Base-by-base conservation (phyloP, 2,888 invertebrate genomes). In the Nemapogon koenigi region DNA sequence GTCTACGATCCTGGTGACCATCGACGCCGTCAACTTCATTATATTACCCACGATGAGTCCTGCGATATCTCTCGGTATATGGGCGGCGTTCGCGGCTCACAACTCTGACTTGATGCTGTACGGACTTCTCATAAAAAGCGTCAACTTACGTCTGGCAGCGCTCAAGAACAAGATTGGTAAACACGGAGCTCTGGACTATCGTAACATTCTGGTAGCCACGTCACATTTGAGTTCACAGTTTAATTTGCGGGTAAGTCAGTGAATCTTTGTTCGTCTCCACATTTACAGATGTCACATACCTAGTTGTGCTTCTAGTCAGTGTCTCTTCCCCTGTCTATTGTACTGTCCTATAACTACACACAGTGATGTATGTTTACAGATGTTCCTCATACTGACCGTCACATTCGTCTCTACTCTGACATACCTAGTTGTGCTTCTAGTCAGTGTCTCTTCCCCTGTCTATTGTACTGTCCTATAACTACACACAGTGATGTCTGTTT, bases 31-130 rank as follows among this genome's bases (percentile, higher is more conserved):
- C 8, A 16, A 16, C 10, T n/a, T 31, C n/a, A 3, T n/a, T 3
- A 4, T 2, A 3, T 2, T 16, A 10, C 31, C 31, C 2, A 11
- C 16, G 8, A 16, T 31, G 2, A 31, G 16, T 11, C 31, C 16
- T 7, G 26, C 3, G 16, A 25, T 16, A 15, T 18, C 13, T 3
- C 45, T 61, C 1, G 47, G 52, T 6, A 31, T 65, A 1, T 35
- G 35, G 35, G 26, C 26, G 10, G 47, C 54, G 0, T 57, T 58
- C 38, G 52, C 61, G 2, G 62, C 61, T 15, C 62, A 63, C 37
- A 67, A 70, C 42, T 47, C 59, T 0, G 73, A 73, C 48, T 46
- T 64, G 28, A 42, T 54, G 1, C 57, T 68, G 7, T 51, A 57
- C 15, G 48, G 57, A 16, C 43, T 66, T 16, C 25, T 69, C 3